Evolutionary conservation across 1,140 invertebrate species (phyloP).

Genomic region (Achatina immaculata): DNA sequence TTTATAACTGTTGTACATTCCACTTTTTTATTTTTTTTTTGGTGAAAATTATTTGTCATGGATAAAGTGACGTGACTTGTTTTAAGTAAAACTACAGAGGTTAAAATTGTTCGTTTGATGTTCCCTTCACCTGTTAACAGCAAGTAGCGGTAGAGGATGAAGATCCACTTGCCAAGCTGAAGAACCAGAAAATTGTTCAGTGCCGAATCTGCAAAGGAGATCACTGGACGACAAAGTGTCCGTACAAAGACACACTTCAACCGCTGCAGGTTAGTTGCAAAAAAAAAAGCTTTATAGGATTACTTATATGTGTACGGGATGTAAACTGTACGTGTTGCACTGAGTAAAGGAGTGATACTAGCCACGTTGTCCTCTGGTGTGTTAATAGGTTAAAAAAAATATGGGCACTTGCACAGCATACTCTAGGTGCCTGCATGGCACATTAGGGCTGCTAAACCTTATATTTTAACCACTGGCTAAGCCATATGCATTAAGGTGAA

Average conservation of each 20-base stretch:
- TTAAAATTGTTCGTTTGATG: too few relatives aligned
- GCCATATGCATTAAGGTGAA: too few relatives aligned
- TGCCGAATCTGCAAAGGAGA: slow-evolving; percentile 93
- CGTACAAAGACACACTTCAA: slow-evolving; percentile 87
- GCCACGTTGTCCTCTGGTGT: background rate
- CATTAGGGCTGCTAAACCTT: too few relatives aligned
- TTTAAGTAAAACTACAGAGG: too few relatives aligned
- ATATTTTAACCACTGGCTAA: too few relatives aligned
- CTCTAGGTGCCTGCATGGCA: too few relatives aligned
- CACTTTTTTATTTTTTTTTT: too few relatives aligned
- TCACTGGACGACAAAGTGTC: slow-evolving; percentile 97
- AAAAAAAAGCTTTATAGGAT: background rate
- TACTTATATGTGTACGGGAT: background rate
- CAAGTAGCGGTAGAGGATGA: slow-evolving; percentile 76
- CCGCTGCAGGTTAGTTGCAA: slow-evolving; percentile 60
- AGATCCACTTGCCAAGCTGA: slow-evolving; percentile 83
- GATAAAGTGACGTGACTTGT: too few relatives aligned
- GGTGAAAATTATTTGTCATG: too few relatives aligned
- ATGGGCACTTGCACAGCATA: too few relatives aligned
- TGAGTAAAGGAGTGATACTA: background rate
- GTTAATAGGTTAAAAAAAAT: too few relatives aligned
- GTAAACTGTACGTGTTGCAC: background rate
- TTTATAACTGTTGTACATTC: too few relatives aligned
- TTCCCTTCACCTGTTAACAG: background rate
- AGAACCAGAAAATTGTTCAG: slow-evolving; percentile 86